Conservation (phyloP, 2,797 vertebrate species). For the Oreortyx pictus region DNA sequence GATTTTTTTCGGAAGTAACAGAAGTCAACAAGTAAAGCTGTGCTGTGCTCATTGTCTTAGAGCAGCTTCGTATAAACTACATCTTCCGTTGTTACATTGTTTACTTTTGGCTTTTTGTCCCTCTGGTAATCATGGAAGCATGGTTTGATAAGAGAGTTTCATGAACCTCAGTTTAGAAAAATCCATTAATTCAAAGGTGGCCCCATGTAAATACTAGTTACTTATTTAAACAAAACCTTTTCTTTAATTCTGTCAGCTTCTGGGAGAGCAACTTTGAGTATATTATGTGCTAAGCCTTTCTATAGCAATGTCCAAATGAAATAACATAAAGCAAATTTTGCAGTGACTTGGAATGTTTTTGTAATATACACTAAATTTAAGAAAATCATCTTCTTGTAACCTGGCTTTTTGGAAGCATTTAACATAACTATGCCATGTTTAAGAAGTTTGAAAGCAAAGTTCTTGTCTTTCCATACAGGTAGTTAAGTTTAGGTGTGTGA, state of each 20-base stretch:
- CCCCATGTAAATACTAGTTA: background rate
- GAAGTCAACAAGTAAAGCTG: background rate
- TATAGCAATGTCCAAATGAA: background rate
- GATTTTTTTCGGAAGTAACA: accelerated
- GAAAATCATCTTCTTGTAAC: too few relatives aligned
- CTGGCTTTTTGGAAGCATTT: background rate
- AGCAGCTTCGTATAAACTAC: background rate
- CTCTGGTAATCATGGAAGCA: background rate
- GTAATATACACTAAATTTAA: accelerated
- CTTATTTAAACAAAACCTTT: background rate
- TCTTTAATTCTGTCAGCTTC: background rate
- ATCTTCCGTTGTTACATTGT: background rate
- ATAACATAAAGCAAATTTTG: accelerated
- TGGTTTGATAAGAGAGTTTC: background rate
- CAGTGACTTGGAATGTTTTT: background rate
- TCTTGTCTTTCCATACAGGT: too few relatives aligned
- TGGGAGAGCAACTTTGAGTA: background rate
- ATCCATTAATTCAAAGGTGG: background rate
- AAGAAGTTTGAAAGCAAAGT: background rate
- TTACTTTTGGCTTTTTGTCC: background rate
- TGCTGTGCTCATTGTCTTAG: background rate
- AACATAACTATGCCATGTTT: accelerated
- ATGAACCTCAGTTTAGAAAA: background rate
- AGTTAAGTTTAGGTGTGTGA: accelerated
- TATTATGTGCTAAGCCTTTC: background rate